Evolutionary conservation across 2,113 vertebrate species (phyloP), one percentile per base, ranked within the genome.

Genomic region (Sinocyclocheilus anshuiensis): DNA sequence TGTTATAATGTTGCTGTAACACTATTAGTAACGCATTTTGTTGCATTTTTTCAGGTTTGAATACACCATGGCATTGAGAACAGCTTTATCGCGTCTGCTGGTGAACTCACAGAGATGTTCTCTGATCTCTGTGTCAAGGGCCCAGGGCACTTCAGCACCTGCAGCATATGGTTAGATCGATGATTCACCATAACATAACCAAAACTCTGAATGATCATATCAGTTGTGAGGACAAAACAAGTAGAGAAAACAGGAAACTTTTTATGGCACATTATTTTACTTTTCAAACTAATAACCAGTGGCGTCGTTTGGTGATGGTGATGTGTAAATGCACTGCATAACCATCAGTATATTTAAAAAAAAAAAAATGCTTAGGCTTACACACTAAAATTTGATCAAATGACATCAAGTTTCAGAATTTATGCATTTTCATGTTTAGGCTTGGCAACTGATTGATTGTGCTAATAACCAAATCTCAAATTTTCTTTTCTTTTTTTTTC

Each of bases 51-150:
- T 36, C 29, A 74, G 81, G 22, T 81, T 53, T 50, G 53, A 22
- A n/a, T 18, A 69, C n/a, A 82, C 45, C 20, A 93, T 92, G 92
- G 90, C 92, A 18, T 81, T 93, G 45, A 86, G 89, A 55, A 82
- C 87, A 50, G 53, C 83, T 26, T 36, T 82, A 6, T 29, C 84
- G 50, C 79, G 85, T 12, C 85, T 91, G 7, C 65, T 93, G 45
- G 82, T 84, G 57, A 61, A 81, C 71, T 20, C 81, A 11, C 84
- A 87, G 45, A 79, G 65, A 50, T 33, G 85, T 39, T 42, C 57
- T 6, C 48, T 82, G 4, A 8, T 86, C 12, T 22, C 85, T 15
- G 48, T 78, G 10, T 39, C 86, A n/a, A 85, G 90, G 72, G 16
- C 86, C 8, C 92, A 89, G 85, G 88, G 88, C 65, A 89, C 91